Evolutionary conservation across 2,888 invertebrate species (phyloP).

Genomic region (Sphaeridia pumilis): DNA sequence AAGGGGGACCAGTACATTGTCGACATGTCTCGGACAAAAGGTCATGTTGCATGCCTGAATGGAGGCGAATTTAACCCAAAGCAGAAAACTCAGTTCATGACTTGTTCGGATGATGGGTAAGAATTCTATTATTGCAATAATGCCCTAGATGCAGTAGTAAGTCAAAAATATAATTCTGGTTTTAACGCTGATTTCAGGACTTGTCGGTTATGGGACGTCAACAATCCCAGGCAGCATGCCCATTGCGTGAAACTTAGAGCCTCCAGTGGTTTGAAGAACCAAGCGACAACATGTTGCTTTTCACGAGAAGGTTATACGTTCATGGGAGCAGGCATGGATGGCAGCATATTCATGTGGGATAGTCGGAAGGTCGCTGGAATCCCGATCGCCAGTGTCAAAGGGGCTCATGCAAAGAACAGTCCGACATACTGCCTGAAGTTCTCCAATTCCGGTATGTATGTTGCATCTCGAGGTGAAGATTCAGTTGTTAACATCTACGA

Average conservation of each 20-base stretch:
- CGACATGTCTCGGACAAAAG: constrained; percentile 86
- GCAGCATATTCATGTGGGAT: constrained; percentile 96
- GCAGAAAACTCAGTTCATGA: constrained; percentile 80
- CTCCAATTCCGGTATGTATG: constrained; percentile 67
- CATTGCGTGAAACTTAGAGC: constrained; percentile 76
- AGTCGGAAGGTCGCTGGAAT: constrained; percentile 69
- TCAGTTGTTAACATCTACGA: constrained; percentile 95
- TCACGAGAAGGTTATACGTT: constrained; percentile 76
- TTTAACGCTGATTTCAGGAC: too few species aligned
- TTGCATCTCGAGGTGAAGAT: constrained; percentile 78
- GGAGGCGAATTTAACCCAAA: constrained; percentile 90
- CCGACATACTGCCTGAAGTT: constrained; percentile 77
- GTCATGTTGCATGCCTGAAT: constrained; percentile 84
- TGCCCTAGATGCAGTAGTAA: background rate
- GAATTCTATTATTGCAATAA: constrained; percentile 12
- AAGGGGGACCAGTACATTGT: constrained; percentile 94
- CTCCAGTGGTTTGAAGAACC: constrained; percentile 70
- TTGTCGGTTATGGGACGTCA: constrained; percentile 78
- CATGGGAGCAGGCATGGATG: constrained; percentile 85
- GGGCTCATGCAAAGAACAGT: constrained; percentile 63
- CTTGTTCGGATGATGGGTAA: constrained; percentile 79
- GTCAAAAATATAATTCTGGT: too few species aligned
- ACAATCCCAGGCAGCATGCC: constrained; percentile 65
- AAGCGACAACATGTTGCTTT: constrained; percentile 71
- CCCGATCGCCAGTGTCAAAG: constrained; percentile 45